These are phyloP conservation scores for Pteria penguin DNA, from an alignment of 2,888 invertebrate genomes.

Conservation along the genomic window DNA sequence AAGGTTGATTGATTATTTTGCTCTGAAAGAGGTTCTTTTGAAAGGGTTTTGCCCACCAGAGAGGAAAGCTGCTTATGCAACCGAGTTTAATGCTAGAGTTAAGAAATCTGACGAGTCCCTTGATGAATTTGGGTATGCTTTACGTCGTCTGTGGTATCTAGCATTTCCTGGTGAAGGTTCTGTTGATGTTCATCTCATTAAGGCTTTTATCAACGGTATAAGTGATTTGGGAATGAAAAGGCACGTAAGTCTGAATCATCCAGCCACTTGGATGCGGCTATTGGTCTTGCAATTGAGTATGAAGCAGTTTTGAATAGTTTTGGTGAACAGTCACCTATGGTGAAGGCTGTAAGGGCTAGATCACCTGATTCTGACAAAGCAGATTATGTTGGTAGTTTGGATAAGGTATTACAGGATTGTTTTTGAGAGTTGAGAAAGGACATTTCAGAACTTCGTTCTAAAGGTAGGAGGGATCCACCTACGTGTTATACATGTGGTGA, in stretches of 20 bases:
- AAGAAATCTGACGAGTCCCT: neutral
- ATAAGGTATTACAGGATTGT: neutral
- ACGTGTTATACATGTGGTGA: neutral
- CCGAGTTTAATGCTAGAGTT: neutral
- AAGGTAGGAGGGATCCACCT: too few species aligned
- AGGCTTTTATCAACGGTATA: neutral
- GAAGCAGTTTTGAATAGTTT: neutral
- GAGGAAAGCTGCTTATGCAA: neutral
- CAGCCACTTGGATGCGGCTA: neutral
- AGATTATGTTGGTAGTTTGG: neutral
- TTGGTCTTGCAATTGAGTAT: neutral
- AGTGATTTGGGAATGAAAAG: neutral
- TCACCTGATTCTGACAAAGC: neutral
- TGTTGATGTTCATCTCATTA: neutral
- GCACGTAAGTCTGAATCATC: neutral
- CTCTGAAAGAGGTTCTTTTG: neutral
- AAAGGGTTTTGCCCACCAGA: neutral
- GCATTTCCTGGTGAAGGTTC: neutral
- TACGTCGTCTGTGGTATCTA: neutral
- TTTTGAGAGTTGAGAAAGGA: neutral
- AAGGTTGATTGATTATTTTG: neutral
- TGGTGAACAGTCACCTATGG: neutral
- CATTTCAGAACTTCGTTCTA: neutral
- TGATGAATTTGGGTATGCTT: neutral
- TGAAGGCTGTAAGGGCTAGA: neutral